Percentiles rank a stretch among this genome's conserved stretches.
These are phyloP conservation scores for Sander lucioperca DNA, from an alignment of 2,113 vertebrate species.

Conservation along the genomic window DNA sequence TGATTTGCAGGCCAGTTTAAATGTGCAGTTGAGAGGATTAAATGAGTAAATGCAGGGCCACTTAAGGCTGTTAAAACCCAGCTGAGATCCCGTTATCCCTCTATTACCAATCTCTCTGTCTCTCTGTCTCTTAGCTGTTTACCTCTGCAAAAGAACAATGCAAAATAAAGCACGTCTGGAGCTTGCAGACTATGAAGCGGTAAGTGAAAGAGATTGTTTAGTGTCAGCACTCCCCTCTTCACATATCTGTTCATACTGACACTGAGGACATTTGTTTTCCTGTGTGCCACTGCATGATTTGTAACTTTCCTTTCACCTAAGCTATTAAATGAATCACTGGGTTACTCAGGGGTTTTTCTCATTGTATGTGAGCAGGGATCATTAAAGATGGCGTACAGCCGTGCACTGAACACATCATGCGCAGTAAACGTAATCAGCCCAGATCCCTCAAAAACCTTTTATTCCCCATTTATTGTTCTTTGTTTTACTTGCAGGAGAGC, in stretches of 20 bases:
- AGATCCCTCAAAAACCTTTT: conserved; percentile 53
- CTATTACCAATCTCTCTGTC: conserved; percentile 33
- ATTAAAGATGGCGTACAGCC: conserved; percentile 54
- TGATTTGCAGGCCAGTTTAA: conserved; percentile 67
- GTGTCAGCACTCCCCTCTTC: conserved; percentile 26
- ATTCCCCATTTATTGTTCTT: conserved; percentile 25
- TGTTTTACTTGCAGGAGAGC: conserved; percentile 89
- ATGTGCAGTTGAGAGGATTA: conserved; percentile 77
- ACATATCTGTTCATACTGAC: conserved; percentile 30
- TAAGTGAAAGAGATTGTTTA: conserved; percentile 82
- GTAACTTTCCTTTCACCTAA: conserved; percentile 31
- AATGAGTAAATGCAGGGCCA: conserved; percentile 69
- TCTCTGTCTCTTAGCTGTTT: conserved; percentile 89
- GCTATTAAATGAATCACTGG: conserved; percentile 48
- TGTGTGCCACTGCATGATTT: conserved; percentile 32
- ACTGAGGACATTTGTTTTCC: conserved; percentile 34
- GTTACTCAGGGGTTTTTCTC: background rate
- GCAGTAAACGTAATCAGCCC: conserved; percentile 39
- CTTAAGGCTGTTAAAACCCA: conserved; percentile 72
- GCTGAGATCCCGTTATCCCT: conserved; percentile 43
- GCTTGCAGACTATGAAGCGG: conserved; percentile 97
- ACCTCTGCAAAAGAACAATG: conserved; percentile 99
- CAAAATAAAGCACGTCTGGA: conserved; percentile 98
- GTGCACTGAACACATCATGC: conserved; percentile 42
- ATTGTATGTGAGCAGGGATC: conserved; percentile 27